phyloP scores from a whole-genome alignment of 2,113 vertebrate genomes.

The Bubo bubo region DNA sequence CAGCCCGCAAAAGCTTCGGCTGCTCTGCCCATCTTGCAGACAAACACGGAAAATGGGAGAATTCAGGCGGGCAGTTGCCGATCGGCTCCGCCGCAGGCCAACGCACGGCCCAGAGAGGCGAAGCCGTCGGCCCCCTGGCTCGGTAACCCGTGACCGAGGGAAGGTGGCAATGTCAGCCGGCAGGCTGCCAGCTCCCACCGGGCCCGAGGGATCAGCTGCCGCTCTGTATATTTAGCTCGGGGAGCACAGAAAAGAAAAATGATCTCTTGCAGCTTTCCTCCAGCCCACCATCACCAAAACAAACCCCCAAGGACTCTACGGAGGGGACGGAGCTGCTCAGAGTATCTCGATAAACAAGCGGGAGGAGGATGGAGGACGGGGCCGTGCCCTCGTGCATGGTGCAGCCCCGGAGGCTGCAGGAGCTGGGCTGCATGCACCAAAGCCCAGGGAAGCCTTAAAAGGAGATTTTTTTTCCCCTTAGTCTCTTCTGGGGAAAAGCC shows the following conservation, averaged over 20 bases:
- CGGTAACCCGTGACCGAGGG: not conserved
- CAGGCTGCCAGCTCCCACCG: not conserved
- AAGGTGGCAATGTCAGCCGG: slow-evolving; percentile 15
- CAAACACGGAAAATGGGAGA: fast-evolving
- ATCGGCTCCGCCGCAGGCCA: not conserved
- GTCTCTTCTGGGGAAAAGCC: not conserved
- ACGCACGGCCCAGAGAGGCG: fast-evolving
- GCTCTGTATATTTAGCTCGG: slow-evolving; percentile 73
- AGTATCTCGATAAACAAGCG: fast-evolving
- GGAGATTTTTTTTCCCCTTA: not conserved
- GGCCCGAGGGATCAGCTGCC: slow-evolving; percentile 65
- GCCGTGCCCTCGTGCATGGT: fast-evolving
- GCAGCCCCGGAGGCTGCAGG: not conserved
- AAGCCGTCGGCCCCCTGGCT: fast-evolving
- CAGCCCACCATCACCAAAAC: not conserved
- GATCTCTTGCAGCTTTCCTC: slow-evolving; percentile 31
- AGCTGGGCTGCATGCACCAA: not conserved
- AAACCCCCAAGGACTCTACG: not conserved
- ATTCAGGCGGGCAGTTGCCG: fast-evolving
- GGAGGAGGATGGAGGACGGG: not conserved
- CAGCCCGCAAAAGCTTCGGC: not conserved
- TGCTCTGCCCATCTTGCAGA: fast-evolving
- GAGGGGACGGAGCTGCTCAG: not conserved
- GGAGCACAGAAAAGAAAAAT: slow-evolving; percentile 56
- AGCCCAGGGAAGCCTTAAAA: not conserved